Evolutionary conservation across 2,888 invertebrate genomes (phyloP), one percentile per base, ranked within the genome.

Genomic region (Thera britannica): DNA sequence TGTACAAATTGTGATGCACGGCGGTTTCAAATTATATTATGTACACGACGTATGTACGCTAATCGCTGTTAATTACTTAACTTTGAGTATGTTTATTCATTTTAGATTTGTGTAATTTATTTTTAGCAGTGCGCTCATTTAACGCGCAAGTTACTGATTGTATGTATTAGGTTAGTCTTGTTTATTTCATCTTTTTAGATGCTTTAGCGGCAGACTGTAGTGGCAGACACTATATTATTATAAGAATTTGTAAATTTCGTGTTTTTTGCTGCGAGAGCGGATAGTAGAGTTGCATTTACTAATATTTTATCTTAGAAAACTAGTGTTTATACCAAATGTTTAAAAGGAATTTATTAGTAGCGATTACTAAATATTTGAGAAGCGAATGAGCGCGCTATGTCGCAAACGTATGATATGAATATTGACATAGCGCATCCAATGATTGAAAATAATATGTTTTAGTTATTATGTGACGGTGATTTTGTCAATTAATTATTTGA

Each of bases 231-330:
- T 77, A 72, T 75, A 72, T 76, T 77, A 77, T 74, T 90, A 87
- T 87, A 86, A 86, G 83, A 86, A 87, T 91, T 52, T 92, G 90
- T 90, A 90, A 80, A 89, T 89, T 89, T 88, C 83, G 88, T 84
- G 87, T 87, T 74, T 80, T 75, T 84, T 83, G 85, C 85, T 81
- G 84, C 78, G 72, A 76, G 75, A 81, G 83, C 79, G 76, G 79
- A 81, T 86, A 88, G 87, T 90, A 91, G 89, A 82, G 41, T 88
- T 92, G 93, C 93, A 93, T 93, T 93, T 93, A 93, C 93, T 93
- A 93, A 92, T 93, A 87, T 90, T 90, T 90, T 92, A 90, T 88
- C 77, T 83, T 92, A 92, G 90, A 80, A 65, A 71, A 75, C 84
- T 91, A 90, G 88, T 85, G 88, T 90, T 90, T 88, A 89, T 92